These are phyloP conservation scores for Helicoverpa assulta DNA, from an alignment of 2,888 invertebrate genomes.

Conservation along the genomic window DNA sequence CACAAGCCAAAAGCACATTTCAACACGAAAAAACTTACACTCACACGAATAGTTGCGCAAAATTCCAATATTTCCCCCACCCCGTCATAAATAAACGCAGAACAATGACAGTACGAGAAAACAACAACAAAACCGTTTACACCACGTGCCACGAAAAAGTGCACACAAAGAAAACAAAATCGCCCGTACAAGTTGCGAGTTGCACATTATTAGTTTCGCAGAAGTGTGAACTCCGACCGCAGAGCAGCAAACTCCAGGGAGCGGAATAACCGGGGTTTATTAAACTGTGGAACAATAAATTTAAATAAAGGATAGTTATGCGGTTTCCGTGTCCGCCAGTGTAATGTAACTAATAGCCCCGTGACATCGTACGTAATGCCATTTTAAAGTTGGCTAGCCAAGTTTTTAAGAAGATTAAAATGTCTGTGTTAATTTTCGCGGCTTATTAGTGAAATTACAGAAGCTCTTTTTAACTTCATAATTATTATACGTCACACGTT, in stretches of 20 bases:
- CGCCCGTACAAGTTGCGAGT: slow-evolving; percentile 61
- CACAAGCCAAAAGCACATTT: slow-evolving; percentile 24
- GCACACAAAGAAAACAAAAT: slow-evolving; percentile 63
- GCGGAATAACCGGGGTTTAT: slow-evolving; percentile 75
- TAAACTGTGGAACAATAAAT: slow-evolving; percentile 86
- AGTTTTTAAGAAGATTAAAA: slow-evolving; percentile 50
- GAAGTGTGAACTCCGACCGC: slow-evolving; percentile 61
- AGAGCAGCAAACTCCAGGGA: slow-evolving; percentile 73
- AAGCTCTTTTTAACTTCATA: too few species aligned
- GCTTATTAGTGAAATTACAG: slow-evolving; percentile 13
- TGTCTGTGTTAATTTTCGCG: slow-evolving; percentile 35
- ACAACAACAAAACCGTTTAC: slow-evolving; percentile 66
- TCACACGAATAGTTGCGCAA: slow-evolving; percentile 35
- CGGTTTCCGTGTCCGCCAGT: slow-evolving; percentile 81
- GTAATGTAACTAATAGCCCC: slow-evolving; percentile 77
- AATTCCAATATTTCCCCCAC: slow-evolving; percentile 59
- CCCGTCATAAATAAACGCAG: slow-evolving; percentile 60
- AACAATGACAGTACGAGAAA: slow-evolving; percentile 58
- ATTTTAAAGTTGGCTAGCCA: slow-evolving; percentile 49
- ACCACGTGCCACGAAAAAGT: slow-evolving; percentile 68
- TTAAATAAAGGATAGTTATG: slow-evolving; percentile 88
- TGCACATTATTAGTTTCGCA: slow-evolving; percentile 78
- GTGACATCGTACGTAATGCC: slow-evolving; percentile 59
- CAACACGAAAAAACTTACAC: slow-evolving; percentile 25
- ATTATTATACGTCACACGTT: too few species aligned